Percentiles rank a stretch among this genome's conserved stretches.
phyloP scores from a whole-genome alignment of 2,888 invertebrate genomes.

The Athalia rosae region DNA sequence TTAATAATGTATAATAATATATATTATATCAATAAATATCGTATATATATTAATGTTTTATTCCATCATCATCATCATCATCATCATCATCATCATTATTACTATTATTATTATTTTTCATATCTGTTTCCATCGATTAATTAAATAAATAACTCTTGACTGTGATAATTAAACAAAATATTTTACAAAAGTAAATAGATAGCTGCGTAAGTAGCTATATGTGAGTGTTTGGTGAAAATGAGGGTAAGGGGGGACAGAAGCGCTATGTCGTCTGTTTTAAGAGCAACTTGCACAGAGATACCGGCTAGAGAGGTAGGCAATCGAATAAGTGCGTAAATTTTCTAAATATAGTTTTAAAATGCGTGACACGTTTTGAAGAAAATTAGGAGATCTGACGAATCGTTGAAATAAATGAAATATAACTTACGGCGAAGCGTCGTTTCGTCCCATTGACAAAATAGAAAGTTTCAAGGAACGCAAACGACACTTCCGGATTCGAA shows the following conservation, averaged over 20 bases:
- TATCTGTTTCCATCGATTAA: slow-evolving; percentile 65
- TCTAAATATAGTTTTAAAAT: no score
- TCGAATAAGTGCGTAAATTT: no score
- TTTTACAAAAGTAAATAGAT: slow-evolving; percentile 69
- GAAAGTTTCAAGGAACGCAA: no score
- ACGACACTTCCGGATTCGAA: background rate
- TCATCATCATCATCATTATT: background rate
- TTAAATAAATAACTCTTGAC: slow-evolving; percentile 71
- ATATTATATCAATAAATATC: slow-evolving; percentile 66
- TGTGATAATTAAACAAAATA: slow-evolving; percentile 68
- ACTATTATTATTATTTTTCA: slow-evolving; percentile 65
- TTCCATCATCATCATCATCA: slow-evolving; percentile 11
- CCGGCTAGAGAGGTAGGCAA: background rate
- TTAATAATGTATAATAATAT: slow-evolving; percentile 49
- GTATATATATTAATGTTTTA: slow-evolving; percentile 52
- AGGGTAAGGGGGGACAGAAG: slow-evolving; percentile 48
- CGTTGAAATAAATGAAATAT: no score
- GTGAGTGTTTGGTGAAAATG: slow-evolving; percentile 53
- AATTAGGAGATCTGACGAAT: no score
- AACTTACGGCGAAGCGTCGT: background rate
- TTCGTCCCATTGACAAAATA: background rate
- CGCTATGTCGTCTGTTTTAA: slow-evolving; percentile 56
- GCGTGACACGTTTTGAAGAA: no score
- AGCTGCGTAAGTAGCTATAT: slow-evolving; percentile 52
- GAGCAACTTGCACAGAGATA: slow-evolving; percentile 60